These are phyloP conservation scores for Eremophila alpestris DNA, from an alignment of 2,797 vertebrate genomes.

Conservation along the genomic window DNA sequence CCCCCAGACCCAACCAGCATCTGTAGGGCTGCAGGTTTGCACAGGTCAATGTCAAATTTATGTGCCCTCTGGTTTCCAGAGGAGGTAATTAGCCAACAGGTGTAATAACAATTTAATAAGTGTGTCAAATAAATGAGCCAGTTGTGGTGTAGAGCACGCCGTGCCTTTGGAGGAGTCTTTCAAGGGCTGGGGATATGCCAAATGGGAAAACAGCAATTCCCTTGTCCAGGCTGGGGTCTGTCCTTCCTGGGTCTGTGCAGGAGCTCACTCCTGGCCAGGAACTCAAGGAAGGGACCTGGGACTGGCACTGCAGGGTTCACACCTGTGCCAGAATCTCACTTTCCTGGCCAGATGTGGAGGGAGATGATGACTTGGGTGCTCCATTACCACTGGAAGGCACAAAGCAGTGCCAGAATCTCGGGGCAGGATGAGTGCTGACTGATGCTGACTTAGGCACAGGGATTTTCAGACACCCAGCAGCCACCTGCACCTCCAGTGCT, in stretches of 20 bases:
- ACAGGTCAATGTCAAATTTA: not conserved
- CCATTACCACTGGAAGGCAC: not conserved
- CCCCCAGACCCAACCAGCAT: fast-evolving
- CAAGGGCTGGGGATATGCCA: not conserved
- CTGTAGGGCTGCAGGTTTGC: not conserved
- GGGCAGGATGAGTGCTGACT: not conserved
- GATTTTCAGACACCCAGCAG: not conserved
- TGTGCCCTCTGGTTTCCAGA: not conserved
- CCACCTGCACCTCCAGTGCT: not conserved
- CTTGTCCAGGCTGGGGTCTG: not conserved
- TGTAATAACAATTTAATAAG: not conserved
- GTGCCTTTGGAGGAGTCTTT: not conserved
- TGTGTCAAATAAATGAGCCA: not conserved
- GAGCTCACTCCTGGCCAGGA: not conserved
- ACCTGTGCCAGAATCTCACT: fast-evolving
- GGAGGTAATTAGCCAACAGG: slow-evolving; percentile 8
- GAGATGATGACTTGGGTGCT: not conserved
- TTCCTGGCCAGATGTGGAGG: not conserved
- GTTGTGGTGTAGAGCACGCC: fast-evolving
- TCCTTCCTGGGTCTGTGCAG: fast-evolving
- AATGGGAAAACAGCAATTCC: not conserved
- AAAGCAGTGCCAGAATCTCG: fast-evolving
- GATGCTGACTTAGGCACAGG: not conserved
- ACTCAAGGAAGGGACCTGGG: fast-evolving
- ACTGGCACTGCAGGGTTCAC: fast-evolving